A percentile compares a stretch with the other conserved stretches of the same genome.
Evolutionary conservation across 2,888 invertebrate species (phyloP).

Genomic region (Chironomus riparius): DNA sequence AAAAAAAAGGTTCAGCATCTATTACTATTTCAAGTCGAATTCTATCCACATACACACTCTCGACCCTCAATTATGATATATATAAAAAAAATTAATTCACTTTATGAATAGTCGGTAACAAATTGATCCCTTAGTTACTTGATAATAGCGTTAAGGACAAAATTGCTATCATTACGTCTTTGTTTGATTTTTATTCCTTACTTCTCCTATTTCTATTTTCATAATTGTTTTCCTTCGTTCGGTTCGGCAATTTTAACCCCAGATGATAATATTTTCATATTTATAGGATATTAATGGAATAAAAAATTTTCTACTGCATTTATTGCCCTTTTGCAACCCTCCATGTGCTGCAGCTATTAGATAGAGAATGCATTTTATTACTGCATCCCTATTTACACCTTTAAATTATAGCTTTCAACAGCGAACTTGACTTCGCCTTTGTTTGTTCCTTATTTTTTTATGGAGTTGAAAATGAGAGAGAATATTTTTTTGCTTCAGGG

Average conservation of each 20-base stretch:
- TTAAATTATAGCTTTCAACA: slow-evolving; percentile 24
- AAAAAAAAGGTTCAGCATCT: not conserved
- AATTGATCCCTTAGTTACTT: slow-evolving; percentile 8
- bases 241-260: not conserved
- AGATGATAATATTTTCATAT: not conserved
- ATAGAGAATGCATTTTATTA: not conserved
- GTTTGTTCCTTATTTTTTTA: not conserved
- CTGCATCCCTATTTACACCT: slow-evolving; percentile 24
- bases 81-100: slow-evolving; percentile 20
- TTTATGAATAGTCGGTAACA: not conserved
- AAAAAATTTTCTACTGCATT: not conserved
- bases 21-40: not conserved
- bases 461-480: no score
- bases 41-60: not conserved
- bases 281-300: not conserved
- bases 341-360: not conserved
- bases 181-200: not conserved
- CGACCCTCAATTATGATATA: slow-evolving; percentile 26
- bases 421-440: not conserved
- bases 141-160: slow-evolving; percentile 18
- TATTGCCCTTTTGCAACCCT: slow-evolving; percentile 1
- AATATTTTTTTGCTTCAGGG: no score
- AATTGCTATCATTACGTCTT: slow-evolving; percentile 20
- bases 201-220: not conserved
- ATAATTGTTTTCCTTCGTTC: no score